Evolutionary conservation across 1,140 invertebrate genomes (phyloP), one percentile per base, ranked within the genome.

Genomic region (Arion vulgaris): DNA sequence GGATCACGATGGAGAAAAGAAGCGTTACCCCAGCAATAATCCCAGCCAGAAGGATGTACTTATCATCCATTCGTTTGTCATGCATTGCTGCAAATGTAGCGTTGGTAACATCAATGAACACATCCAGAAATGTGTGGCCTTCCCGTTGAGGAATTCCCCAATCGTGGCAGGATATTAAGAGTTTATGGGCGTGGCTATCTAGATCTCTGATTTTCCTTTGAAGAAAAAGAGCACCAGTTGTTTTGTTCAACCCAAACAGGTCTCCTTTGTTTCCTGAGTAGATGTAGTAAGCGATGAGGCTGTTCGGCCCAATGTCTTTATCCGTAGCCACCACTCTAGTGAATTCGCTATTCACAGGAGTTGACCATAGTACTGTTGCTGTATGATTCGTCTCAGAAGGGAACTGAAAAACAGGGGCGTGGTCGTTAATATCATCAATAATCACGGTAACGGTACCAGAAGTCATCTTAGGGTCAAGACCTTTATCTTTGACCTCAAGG

Each of bases 281-380:
- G 85, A 99, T 97, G 79, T 94, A 93, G 90, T 98, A 98, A 5
- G 95, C 92, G 4, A 98, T 93, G 93, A 96, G 95, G 9, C 96
- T 96, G 91, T 98, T 98, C 0, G 96, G 95, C 0, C 97, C 92
- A 83, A 94, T 93, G 89, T 99, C 98, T 53, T 93, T 93, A 91
- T 99, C 98, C 4, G 94, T 94, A 1, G 98, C 98, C 74, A 94
- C 83, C 17, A 90, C 82, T 39, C 82, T 80, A 15, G 86, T 86
- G 34, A 90, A 82, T 45, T 82, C 80, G 0, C 80, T 84, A 26
- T 86, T 85, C 5, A 85, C 74, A n/a, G 81, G 80, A 23, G 83
- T 66, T 32, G 87, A 81, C 80, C 88, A 88, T 41, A 83, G 36
- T 72, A 90, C 81, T n/a, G 80, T 81, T 11, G 89, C 83, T 5